Evolutionary conservation across 1,140 invertebrate species (phyloP).

Genomic region (Holotrichia oblita): DNA sequence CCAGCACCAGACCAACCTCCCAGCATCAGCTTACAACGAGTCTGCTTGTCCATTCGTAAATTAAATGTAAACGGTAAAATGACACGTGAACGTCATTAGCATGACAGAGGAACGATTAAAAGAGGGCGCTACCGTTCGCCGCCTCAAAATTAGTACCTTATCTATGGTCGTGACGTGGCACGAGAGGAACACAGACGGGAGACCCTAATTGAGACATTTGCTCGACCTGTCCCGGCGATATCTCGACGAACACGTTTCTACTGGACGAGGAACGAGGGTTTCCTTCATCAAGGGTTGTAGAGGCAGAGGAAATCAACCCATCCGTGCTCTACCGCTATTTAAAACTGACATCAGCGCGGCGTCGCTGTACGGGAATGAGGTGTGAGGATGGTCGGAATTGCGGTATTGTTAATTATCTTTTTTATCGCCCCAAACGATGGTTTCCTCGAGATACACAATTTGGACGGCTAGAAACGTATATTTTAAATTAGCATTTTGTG

Average conservation of each 20-base stretch:
- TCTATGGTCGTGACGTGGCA: not conserved
- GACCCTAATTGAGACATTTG: not conserved
- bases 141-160: not conserved
- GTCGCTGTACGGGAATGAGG: too few relatives aligned
- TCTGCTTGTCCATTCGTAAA: not conserved
- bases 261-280: not conserved
- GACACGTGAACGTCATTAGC: conserved; percentile 5
- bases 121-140: not conserved
- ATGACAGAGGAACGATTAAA: conserved; percentile 7
- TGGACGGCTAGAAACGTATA: too few relatives aligned
- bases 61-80: conserved; percentile 2
- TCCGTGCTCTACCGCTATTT: too few relatives aligned
- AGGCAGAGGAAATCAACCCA: too few relatives aligned
- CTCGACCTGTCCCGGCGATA: not conserved
- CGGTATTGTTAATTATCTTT: too few relatives aligned
- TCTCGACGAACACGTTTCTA: not conserved
- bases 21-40: not conserved
- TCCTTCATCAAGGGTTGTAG: too few relatives aligned
- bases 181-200: not conserved
- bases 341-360: too few relatives aligned
- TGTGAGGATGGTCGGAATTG: too few relatives aligned
- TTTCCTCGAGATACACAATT: too few relatives aligned
- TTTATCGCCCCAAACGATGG: too few relatives aligned
- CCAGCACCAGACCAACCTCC: not conserved
- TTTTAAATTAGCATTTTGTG: too few relatives aligned